Evolutionary conservation across 92 coral and sea anemone species (phyloP).

Genomic region (Epizoanthus stellaris): DNA sequence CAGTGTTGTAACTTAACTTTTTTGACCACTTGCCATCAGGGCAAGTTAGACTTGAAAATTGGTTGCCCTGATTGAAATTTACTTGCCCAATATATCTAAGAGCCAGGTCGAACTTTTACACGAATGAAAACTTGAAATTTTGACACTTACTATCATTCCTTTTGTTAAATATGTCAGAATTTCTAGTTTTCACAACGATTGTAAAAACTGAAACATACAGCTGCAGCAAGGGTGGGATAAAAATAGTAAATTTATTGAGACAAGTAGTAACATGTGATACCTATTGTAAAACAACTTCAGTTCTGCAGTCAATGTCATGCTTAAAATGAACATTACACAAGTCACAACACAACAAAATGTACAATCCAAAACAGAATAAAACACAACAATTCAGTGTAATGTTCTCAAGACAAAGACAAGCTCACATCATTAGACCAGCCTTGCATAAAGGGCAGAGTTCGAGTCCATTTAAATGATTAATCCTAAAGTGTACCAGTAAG

Average conservation of each 20-base stretch:
- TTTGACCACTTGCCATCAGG: slow-evolving; percentile 9
- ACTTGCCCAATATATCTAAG: background rate
- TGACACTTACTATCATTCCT: background rate
- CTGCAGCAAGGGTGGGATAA: background rate
- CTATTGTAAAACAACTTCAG: slow-evolving; percentile 26
- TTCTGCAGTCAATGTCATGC: slow-evolving; percentile 20
- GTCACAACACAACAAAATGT: slow-evolving; percentile 18
- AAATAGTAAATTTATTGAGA: slow-evolving; percentile 16
- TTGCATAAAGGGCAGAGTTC: no score
- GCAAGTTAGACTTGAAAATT: slow-evolving; percentile 1
- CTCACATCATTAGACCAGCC: no score
- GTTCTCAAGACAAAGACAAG: no score
- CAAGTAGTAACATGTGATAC: slow-evolving; percentile 14
- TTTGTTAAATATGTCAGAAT: no score
- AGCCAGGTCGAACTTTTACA: no score
- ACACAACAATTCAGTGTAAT: slow-evolving; percentile 8
- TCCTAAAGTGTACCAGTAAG: no score
- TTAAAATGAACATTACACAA: slow-evolving; percentile 28
- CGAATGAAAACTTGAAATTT: background rate
- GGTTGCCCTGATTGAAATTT: slow-evolving; percentile 5
- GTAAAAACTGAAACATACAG: slow-evolving; percentile 21
- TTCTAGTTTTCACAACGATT: background rate
- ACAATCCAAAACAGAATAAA: background rate
- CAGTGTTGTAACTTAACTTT: slow-evolving; percentile 5
- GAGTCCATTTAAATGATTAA: no score